These are phyloP conservation scores for Nomada goodeniana DNA, from an alignment of 2,888 invertebrate genomes.

Conservation along the genomic window DNA sequence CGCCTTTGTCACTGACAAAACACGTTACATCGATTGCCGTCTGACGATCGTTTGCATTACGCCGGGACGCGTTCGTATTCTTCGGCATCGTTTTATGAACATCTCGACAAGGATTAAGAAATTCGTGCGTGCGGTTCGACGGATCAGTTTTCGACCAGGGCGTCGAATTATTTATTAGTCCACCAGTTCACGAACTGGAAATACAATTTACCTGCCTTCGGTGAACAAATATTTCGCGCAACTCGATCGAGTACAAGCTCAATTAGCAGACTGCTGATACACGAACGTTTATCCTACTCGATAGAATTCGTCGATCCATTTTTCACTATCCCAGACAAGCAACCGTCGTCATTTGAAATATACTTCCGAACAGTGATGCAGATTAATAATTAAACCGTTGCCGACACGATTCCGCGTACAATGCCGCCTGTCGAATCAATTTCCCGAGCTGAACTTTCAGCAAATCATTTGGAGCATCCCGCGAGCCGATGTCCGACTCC, in stretches of 20 bases:
- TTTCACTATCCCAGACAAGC: too few species aligned
- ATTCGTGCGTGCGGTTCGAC: background rate
- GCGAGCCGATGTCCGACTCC: background rate
- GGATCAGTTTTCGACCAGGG: background rate
- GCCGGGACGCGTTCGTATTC: too few species aligned
- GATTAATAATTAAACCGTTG: too few species aligned
- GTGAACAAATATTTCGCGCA: too few species aligned
- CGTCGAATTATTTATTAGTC: background rate
- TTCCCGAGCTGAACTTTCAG: background rate
- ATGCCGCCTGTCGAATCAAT: background rate
- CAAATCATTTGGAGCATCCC: background rate
- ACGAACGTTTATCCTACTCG: background rate
- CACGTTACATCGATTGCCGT: slow-evolving; percentile 64
- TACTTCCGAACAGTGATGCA: too few species aligned
- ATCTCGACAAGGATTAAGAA: slow-evolving; percentile 18
- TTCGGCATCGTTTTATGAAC: too few species aligned
- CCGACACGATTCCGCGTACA: background rate
- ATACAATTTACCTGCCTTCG: too few species aligned
- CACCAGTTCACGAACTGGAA: background rate
- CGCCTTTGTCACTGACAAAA: slow-evolving; percentile 57
- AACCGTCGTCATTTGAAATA: too few species aligned
- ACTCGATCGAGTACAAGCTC: too few species aligned
- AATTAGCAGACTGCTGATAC: too few species aligned
- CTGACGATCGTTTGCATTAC: slow-evolving; percentile 13
- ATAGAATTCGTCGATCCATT: too few species aligned